A percentile compares a stretch with the other conserved stretches of the same genome.
Evolutionary conservation across 2,888 invertebrate genomes (phyloP).

Genomic region (Macrophya annulata): DNA sequence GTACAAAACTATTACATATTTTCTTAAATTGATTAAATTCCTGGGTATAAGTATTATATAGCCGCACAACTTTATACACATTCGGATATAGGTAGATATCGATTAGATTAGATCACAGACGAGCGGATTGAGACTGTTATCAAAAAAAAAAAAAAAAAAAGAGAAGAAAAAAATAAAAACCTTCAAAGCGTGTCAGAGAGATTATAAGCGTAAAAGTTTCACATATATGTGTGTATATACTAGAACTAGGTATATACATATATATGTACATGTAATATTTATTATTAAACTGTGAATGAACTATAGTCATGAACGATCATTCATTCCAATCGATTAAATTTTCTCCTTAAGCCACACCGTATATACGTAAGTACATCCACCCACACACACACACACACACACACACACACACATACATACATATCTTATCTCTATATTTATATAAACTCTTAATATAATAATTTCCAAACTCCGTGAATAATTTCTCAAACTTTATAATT

Average conservation of each 20-base stretch:
- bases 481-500: not conserved
- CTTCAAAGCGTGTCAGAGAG: not conserved
- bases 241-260: not conserved
- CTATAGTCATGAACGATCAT: not conserved
- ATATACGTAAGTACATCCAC: no score
- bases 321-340: not conserved
- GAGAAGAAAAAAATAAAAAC: no score
- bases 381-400: no score
- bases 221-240: not conserved
- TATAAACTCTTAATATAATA: no score
- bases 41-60: not conserved
- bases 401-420: no score
- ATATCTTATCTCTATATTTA: not conserved
- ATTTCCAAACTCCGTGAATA: no score
- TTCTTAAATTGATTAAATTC: not conserved
- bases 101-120: not conserved
- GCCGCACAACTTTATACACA: not conserved
- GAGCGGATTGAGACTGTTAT: constrained; percentile 3
- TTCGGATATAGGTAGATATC: not conserved
- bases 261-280: not conserved
- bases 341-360: not conserved
- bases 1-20: not conserved
- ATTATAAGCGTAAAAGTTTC: not conserved
- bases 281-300: constrained; percentile 2
- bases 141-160: not conserved